Conservation (phyloP, 2,888 invertebrate genomes). For the Halocaridina rubra region DNA sequence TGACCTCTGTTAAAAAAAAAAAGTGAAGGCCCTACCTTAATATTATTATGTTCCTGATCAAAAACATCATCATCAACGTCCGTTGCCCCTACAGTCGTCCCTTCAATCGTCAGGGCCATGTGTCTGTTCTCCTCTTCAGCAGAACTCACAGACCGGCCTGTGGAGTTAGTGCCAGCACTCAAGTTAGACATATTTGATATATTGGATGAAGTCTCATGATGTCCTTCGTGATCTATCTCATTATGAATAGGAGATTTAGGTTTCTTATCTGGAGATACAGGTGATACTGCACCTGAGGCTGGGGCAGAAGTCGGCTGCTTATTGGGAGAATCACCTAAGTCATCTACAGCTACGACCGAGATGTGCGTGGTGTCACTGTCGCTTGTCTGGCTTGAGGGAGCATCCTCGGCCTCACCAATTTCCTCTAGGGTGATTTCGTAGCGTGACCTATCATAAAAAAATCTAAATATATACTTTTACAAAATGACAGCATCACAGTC, state of each 20-base stretch:
- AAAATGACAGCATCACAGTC: no score
- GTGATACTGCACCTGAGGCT: no score
- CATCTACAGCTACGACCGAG: slow-evolving; percentile 57
- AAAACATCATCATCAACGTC: slow-evolving; percentile 67
- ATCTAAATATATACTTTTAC: no score
- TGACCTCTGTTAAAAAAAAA: not conserved
- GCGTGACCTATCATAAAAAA: slow-evolving; percentile 23
- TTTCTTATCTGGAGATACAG: not conserved
- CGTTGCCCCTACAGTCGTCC: slow-evolving; percentile 68
- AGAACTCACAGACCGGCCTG: slow-evolving; percentile 43
- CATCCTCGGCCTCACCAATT: slow-evolving; percentile 18
- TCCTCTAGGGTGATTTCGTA: slow-evolving; percentile 55
- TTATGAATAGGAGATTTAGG: not conserved
- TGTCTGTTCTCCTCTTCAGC: slow-evolving; percentile 65
- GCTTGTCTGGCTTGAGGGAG: not conserved
- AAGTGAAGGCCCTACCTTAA: slow-evolving; percentile 1
- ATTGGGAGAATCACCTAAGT: slow-evolving; percentile 15
- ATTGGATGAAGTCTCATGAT: slow-evolving; percentile 52
- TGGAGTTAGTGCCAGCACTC: slow-evolving; percentile 41
- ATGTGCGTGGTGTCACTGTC: slow-evolving; percentile 45
- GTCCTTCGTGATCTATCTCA: slow-evolving; percentile 32
- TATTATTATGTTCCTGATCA: slow-evolving; percentile 30
- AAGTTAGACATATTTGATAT: slow-evolving; percentile 61
- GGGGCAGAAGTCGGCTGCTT: no score
- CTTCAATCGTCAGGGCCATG: slow-evolving; percentile 71